Evolutionary conservation across 2,113 vertebrate genomes (phyloP), one percentile per base, ranked within the genome.

Genomic region (Pao palembangensis): DNA sequence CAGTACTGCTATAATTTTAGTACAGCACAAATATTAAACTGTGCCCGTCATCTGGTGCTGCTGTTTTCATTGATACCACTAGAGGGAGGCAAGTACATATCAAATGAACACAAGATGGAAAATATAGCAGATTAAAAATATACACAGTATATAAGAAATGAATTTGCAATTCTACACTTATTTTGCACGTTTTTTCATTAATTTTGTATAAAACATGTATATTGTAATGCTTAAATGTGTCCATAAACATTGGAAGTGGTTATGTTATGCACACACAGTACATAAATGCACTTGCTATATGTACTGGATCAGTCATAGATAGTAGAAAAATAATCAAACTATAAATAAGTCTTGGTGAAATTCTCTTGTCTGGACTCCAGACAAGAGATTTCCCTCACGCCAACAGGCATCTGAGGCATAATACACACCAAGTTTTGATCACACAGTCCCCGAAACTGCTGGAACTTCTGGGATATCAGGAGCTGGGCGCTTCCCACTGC

Each of bases 361-460:
- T 31, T 6, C 28, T 31, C 28, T 31, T 31, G 28, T 31, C 28
- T 31, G 21, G 28, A 23, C 21, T 31, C 28, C 5, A 3, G 28
- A 23, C 21, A 23, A 23, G 2, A 23, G 21, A 2, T 23, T 23
- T 23, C 21, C 21, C 2, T 38, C 10, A 38, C 10, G 11, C 10
- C 34, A 38, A 38, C 34, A 38, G 25, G 6, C 34, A 38, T 12
- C 34, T 38, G 10, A 38, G 11, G 3, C 16, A 16, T 50, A 10
- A 91, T 47, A 93, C 94, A 91, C 78, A 98, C 97, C 96, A 98
- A 83, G 91, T 99, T 99, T 87, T 99, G 96, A 61, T 98, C 95
- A 89, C 97, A 99, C 84, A 99, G 92, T 69, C 95, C 96, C 1
- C 93, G 94, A 86, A 99, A 99, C 84, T 99, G 97, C 90, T 96